Evolutionary conservation across 2,113 vertebrate species (phyloP), one percentile per base, ranked within the genome.

Genomic region (Ptyas mucosa): DNA sequence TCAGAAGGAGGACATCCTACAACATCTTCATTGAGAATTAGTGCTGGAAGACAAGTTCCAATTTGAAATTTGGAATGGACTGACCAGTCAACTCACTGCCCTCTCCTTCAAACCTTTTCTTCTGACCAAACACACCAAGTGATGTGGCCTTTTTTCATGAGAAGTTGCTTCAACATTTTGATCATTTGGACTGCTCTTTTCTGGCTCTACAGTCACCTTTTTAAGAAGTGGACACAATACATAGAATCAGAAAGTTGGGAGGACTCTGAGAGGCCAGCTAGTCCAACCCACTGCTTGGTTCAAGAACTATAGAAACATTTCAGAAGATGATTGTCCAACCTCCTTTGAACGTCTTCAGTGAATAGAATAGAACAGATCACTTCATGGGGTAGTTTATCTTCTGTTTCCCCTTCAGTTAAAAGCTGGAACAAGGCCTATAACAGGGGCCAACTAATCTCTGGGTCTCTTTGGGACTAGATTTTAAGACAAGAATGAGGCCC

Each of bases 11-110:
- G 64, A 69, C 64, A 69, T 3, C 69, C 29, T 34, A 2, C n/a
- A 20, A 8, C n/a, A 1, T 18, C 15, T 20, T 18, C 69, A 20
- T 8, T 2, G 7, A 81, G n/a, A 81, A 18, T 20, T 39, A 20
- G 34, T 39, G 69, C 69, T 81, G 34, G 69, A 7, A 81, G 69
- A 7, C 69, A 39, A 39, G 6, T 81, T 39, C 69, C 69, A 39
- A 1, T 18, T 3, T 81, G 69, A 39, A 20, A 81, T 39, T n/a
- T 14, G 61, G 12, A n/a, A n/a, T 0, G 0, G 6, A 1, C 15
- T 34, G n/a, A 2, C 15, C n/a, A 8, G 1, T 3, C 15, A 18
- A 34, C 69, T 39, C 69, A 18, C 69, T 75, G 6, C 15, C 7
- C n/a, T 81, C 69, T 39, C 15, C 18, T 20, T 81, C 18, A 20